phyloP scores from a whole-genome alignment of 2,797 vertebrate species.

The Sparidentex hasta region DNA sequence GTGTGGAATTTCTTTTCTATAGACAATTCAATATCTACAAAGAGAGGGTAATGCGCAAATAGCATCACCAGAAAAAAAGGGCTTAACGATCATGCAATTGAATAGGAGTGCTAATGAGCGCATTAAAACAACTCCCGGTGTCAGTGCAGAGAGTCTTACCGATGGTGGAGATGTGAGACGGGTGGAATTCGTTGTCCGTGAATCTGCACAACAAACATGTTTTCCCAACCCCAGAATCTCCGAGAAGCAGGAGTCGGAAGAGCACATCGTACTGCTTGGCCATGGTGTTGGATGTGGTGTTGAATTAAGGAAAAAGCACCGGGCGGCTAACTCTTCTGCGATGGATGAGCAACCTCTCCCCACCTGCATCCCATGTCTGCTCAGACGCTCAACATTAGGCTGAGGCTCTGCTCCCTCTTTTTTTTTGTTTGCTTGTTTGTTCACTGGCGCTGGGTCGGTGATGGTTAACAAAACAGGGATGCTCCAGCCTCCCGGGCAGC shows the following conservation, averaged over 20 bases:
- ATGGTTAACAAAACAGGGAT: constrained; percentile 63
- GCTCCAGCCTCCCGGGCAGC: constrained; percentile 68
- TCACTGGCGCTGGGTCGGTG: constrained; percentile 47
- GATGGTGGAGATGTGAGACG: constrained; percentile 98
- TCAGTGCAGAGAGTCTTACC: constrained; percentile 85
- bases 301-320: constrained; percentile 43
- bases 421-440: constrained; percentile 15
- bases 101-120: neutral
- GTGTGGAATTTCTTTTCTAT: neutral
- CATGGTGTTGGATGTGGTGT: constrained; percentile 83
- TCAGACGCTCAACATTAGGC: constrained; percentile 46
- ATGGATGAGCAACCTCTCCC: constrained; percentile 57
- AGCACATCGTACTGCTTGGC: constrained; percentile 98
- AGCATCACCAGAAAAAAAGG: constrained; percentile 21
- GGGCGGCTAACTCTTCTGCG: constrained; percentile 77
- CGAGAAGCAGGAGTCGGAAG: constrained; percentile 96
- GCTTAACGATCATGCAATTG: neutral
- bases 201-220: constrained; percentile 98
- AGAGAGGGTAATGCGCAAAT: constrained; percentile 8
- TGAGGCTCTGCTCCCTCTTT: constrained; percentile 12
- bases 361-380: constrained; percentile 77
- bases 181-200: constrained; percentile 98
- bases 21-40: neutral
- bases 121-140: neutral
- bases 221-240: constrained; percentile 98